Percentiles rank a stretch among this genome's conserved stretches.
Conservation (phyloP, 2,888 invertebrate species). For the Orthonychiurus folsomi region DNA sequence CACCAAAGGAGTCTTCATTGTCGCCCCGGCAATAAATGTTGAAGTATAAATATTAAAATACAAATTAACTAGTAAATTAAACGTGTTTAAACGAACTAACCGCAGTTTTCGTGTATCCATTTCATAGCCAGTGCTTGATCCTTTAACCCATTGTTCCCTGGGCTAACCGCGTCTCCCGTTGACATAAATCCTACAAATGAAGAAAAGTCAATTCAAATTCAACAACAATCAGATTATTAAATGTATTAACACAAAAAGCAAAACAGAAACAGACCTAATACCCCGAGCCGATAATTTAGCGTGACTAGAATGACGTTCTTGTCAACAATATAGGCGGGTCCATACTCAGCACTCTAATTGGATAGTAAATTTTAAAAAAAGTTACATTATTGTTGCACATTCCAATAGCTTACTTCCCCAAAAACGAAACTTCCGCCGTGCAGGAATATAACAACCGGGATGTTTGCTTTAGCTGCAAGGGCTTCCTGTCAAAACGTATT, state of each 20-base stretch:
- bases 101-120: conserved; percentile 33
- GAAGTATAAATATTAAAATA: too few relatives aligned
- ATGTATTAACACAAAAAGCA: neutral
- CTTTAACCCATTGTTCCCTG: conserved; percentile 30
- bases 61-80: too few relatives aligned
- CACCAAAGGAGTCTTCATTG: too few relatives aligned
- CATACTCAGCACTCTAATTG: conserved; percentile 31
- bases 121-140: conserved; percentile 31
- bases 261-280: conserved; percentile 21
- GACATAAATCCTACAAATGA: conserved; percentile 20
- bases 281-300: conserved; percentile 27
- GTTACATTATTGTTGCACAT: neutral
- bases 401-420: neutral
- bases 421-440: conserved; percentile 32
- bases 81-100: too few relatives aligned
- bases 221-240: neutral
- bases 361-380: conserved; percentile 15
- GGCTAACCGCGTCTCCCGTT: conserved; percentile 23
- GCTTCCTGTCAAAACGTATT: neutral
- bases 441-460: conserved; percentile 25
- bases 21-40: too few relatives aligned
- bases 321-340: conserved; percentile 28
- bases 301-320: conserved; percentile 31
- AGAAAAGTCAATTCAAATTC: neutral
- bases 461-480: neutral